These are phyloP conservation scores for Hartigia nigra DNA, from an alignment of 2,888 invertebrate species.

Conservation along the genomic window DNA sequence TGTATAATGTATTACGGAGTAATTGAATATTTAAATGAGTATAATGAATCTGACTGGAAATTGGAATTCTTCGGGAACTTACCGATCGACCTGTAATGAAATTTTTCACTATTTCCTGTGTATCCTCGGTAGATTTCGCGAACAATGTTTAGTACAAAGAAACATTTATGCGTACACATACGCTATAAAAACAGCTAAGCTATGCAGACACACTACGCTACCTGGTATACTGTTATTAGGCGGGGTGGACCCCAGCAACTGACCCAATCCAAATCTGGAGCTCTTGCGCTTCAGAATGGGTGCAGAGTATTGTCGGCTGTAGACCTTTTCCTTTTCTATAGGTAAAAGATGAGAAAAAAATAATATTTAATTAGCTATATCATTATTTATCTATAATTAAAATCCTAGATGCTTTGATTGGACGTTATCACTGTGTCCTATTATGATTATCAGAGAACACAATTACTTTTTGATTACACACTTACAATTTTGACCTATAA, in stretches of 20 bases:
- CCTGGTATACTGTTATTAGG: slow-evolving; percentile 73
- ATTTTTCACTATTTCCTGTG: slow-evolving; percentile 9
- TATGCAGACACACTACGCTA: slow-evolving; percentile 67
- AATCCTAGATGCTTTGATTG: neutral
- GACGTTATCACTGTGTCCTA: neutral
- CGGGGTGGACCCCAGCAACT: slow-evolving; percentile 75
- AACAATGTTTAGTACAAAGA: slow-evolving; percentile 1
- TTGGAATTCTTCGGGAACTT: neutral
- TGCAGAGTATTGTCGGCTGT: slow-evolving; percentile 92
- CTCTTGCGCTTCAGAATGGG: slow-evolving; percentile 94
- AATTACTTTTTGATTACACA: neutral
- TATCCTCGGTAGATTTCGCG: neutral
- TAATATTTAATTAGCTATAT: slow-evolving; percentile 6
- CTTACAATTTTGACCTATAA: neutral
- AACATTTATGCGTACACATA: slow-evolving; percentile 9
- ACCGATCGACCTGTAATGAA: slow-evolving; percentile 20
- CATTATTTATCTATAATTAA: neutral
- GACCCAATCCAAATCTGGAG: slow-evolving; percentile 90
- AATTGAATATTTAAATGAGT: neutral
- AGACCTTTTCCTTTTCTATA: slow-evolving; percentile 85
- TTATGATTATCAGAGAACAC: neutral
- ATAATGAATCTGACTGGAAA: neutral
- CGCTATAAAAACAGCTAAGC: slow-evolving; percentile 31
- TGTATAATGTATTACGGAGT: neutral
- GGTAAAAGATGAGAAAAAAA: slow-evolving; percentile 17